These are phyloP conservation scores for Passerina amoena DNA, from an alignment of 2,113 vertebrate genomes.

Conservation along the genomic window DNA sequence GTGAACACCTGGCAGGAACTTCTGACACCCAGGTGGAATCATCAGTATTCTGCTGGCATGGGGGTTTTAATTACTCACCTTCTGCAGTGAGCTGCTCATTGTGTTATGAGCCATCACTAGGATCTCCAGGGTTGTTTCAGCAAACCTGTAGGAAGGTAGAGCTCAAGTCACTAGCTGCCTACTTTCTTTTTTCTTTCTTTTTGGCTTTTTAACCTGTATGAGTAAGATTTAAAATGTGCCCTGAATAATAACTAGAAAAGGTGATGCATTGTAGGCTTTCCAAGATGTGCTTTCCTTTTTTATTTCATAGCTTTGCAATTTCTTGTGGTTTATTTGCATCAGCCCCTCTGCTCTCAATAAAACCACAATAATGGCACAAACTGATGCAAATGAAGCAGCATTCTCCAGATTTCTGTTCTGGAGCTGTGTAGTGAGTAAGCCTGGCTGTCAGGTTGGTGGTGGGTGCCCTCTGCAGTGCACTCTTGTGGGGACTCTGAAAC, in stretches of 20 bases:
- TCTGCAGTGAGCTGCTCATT: background rate
- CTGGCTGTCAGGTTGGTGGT: too few relatives aligned
- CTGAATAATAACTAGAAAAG: background rate
- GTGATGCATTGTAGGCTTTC: background rate
- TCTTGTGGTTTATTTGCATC: background rate
- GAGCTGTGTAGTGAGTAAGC: background rate
- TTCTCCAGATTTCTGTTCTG: background rate
- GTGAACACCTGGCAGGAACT: background rate
- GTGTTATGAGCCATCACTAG: background rate
- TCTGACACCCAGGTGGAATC: background rate
- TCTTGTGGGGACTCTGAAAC: too few relatives aligned
- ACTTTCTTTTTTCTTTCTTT: background rate
- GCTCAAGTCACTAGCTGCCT: background rate
- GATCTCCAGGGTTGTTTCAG: background rate
- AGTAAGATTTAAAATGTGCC: background rate
- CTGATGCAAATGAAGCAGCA: background rate
- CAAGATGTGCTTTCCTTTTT: background rate
- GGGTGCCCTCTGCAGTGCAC: too few relatives aligned
- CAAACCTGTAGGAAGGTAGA: slow-evolving; percentile 1
- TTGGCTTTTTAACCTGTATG: background rate
- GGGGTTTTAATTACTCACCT: background rate
- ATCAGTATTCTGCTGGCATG: background rate
- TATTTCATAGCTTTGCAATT: background rate
- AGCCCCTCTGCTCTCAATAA: background rate
- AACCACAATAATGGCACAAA: background rate